These are phyloP conservation scores for Megaustenia siamemsis DNA, from an alignment of 2,888 invertebrate genomes.

Conservation along the genomic window DNA sequence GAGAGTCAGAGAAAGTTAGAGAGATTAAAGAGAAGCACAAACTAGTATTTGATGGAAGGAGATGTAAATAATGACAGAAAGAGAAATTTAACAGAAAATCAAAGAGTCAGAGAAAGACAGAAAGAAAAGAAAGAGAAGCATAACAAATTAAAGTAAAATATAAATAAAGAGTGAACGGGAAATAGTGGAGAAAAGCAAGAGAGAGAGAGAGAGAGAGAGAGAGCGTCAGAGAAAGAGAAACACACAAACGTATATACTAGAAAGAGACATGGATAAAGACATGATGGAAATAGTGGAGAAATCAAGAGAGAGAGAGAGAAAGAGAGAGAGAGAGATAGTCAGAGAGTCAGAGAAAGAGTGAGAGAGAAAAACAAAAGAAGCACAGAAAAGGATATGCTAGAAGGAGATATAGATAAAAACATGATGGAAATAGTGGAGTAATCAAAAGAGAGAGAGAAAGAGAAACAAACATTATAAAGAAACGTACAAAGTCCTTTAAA, in stretches of 20 bases:
- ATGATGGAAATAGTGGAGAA: not conserved
- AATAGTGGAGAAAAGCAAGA: not conserved
- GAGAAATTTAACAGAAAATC: not conserved
- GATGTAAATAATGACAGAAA: too few relatives aligned
- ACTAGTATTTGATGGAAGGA: too few relatives aligned
- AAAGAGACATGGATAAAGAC: not conserved
- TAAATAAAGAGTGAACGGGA: not conserved
- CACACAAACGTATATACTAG: not conserved
- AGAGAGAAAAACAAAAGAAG: not conserved
- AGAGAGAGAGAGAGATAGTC: not conserved
- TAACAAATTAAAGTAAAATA: not conserved
- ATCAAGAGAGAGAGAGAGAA: not conserved
- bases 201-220: conserved; percentile 18
- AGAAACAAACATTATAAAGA: not conserved
- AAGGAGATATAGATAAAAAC: not conserved
- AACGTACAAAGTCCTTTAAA: too few relatives aligned
- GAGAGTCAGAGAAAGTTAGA: too few relatives aligned
- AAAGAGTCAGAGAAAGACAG: not conserved
- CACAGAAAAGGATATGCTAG: not conserved
- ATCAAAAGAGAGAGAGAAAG: not conserved
- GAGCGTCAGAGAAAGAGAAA: not conserved
- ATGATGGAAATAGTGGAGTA: not conserved
- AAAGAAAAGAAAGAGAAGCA: not conserved
- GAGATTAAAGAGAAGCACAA: too few relatives aligned
- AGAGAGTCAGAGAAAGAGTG: not conserved